Percentiles rank a stretch among this genome's conserved stretches.
Evolutionary conservation across 2,113 vertebrate species (phyloP).

Genomic region (Rhombomys opimus): DNA sequence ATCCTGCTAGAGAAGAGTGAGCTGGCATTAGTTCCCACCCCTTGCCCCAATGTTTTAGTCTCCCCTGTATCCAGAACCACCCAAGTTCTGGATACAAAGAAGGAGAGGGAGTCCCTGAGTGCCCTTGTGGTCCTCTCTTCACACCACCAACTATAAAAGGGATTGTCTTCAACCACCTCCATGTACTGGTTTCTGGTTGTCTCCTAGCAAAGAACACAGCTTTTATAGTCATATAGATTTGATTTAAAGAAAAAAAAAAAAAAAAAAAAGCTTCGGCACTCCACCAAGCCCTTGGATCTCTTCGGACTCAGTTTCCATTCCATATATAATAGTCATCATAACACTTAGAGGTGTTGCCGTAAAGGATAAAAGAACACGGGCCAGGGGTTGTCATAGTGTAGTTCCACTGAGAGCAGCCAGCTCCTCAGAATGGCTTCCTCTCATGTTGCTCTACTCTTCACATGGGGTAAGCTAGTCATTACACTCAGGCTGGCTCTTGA

Average conservation of each 20-base stretch:
- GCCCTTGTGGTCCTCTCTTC: accelerated
- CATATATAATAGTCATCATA: background rate
- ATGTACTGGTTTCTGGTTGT: background rate
- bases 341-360: background rate
- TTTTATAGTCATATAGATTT: background rate
- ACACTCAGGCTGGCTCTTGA: background rate
- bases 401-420: background rate
- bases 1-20: background rate
- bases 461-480: too few relatives aligned
- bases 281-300: background rate
- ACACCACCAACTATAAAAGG: background rate
- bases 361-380: background rate
- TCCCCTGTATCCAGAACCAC: background rate
- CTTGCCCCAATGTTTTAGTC: accelerated
- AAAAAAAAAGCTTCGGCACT: background rate
- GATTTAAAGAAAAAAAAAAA: background rate
- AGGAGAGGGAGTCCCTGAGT: accelerated
- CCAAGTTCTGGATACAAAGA: background rate
- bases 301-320: background rate
- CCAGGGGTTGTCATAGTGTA: too few relatives aligned
- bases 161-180: background rate
- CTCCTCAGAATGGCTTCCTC: background rate
- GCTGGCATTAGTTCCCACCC: accelerated
- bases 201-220: background rate
- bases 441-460: background rate